Conservation (phyloP, 2,888 invertebrate species). For the Drepana falcataria region DNA sequence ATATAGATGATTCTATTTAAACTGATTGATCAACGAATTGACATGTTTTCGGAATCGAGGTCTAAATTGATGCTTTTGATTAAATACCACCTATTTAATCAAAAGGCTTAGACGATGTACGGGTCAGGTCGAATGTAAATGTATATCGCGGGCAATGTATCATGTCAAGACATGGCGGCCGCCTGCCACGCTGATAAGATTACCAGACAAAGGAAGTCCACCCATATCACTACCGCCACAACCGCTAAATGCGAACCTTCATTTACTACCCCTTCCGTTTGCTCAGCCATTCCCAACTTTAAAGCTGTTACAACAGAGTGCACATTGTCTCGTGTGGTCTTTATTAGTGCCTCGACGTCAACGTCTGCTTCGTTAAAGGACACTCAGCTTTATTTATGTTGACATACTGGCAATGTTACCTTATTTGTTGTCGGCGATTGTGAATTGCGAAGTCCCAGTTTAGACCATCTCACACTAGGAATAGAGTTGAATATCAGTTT, state of each 20-base stretch:
- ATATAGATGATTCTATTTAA: slow-evolving; percentile 35
- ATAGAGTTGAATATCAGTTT: slow-evolving; percentile 52
- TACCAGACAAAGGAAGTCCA: slow-evolving; percentile 78
- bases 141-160: slow-evolving; percentile 60
- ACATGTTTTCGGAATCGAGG: slow-evolving; percentile 19
- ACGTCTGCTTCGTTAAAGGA: slow-evolving; percentile 77
- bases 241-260: slow-evolving; percentile 72
- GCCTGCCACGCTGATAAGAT: slow-evolving; percentile 71
- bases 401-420: slow-evolving; percentile 73
- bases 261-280: slow-evolving; percentile 55
- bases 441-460: slow-evolving; percentile 30
- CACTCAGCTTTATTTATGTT: slow-evolving; percentile 77
- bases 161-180: slow-evolving; percentile 65
- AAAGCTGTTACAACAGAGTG: slow-evolving; percentile 46
- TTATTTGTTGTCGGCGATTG: slow-evolving; percentile 58
- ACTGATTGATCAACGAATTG: slow-evolving; percentile 43
- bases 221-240: slow-evolving; percentile 72
- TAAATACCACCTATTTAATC: slow-evolving; percentile 9
- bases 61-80: slow-evolving; percentile 9
- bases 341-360: slow-evolving; percentile 68
- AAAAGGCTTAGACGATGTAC: slow-evolving; percentile 2
- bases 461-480: slow-evolving; percentile 36
- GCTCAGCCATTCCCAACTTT: slow-evolving; percentile 39
- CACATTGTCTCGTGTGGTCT: slow-evolving; percentile 43
- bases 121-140: slow-evolving; percentile 38